phyloP scores from a whole-genome alignment of 2,113 vertebrate genomes.

The Oreotragus oreotragus region DNA sequence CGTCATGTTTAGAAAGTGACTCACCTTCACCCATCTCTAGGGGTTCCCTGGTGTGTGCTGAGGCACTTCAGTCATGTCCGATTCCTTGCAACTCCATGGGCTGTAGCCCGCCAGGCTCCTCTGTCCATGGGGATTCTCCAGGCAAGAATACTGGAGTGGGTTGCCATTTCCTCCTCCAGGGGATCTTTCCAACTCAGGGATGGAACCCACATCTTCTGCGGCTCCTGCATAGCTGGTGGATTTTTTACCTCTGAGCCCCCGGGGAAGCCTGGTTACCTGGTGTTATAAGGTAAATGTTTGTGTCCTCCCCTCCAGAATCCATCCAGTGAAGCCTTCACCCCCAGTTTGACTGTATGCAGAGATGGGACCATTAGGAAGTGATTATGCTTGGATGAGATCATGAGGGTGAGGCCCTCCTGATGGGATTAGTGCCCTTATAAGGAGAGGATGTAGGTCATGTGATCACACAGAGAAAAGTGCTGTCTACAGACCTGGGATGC shows the following conservation, averaged over 20 bases:
- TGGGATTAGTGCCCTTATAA: background rate
- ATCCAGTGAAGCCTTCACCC: background rate
- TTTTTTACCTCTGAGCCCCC: background rate
- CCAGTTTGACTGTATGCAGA: background rate
- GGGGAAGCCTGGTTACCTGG: background rate
- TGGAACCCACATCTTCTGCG: background rate
- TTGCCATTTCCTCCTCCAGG: background rate
- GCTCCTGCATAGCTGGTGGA: background rate
- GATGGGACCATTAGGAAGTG: background rate
- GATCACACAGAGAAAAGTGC: background rate
- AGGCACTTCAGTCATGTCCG: accelerated
- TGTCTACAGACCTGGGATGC: background rate
- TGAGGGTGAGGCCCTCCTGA: background rate
- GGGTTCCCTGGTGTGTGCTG: background rate
- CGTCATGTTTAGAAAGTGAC: background rate
- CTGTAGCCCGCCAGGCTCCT: background rate
- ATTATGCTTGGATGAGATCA: background rate
- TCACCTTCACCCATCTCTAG: background rate
- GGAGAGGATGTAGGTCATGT: background rate
- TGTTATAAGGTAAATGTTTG: background rate
- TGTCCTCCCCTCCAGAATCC: background rate
- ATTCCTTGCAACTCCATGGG: background rate
- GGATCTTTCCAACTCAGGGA: background rate
- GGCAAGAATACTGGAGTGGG: background rate
- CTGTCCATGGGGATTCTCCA: background rate